phyloP scores from a whole-genome alignment of 2,888 invertebrate species.

The Microchrysa polita region DNA sequence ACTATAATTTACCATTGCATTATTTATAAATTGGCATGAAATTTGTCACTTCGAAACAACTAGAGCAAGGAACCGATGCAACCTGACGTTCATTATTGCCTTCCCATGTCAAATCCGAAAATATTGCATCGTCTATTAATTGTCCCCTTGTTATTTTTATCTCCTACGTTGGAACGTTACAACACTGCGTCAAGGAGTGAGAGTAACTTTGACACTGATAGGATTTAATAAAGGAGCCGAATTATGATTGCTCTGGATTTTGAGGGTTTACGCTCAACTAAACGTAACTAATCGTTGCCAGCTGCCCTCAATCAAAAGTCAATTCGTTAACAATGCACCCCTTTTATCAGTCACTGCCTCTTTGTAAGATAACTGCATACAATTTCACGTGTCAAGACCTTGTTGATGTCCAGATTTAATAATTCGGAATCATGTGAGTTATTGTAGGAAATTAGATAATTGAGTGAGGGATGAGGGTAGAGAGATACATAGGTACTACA shows the following conservation, averaged over 20 bases:
- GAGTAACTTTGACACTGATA: slow-evolving; percentile 16
- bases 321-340: slow-evolving; percentile 32
- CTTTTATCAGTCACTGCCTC: background rate
- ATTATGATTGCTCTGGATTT: slow-evolving; percentile 40
- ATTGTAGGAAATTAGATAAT: slow-evolving; percentile 24
- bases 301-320: slow-evolving; percentile 43
- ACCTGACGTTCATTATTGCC: slow-evolving; percentile 28
- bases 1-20: too few species aligned
- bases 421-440: slow-evolving; percentile 38
- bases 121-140: slow-evolving; percentile 6
- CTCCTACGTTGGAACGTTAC: background rate
- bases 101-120: slow-evolving; percentile 36
- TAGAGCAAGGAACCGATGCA: background rate
- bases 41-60: background rate
- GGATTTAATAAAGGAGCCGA: slow-evolving; percentile 36
- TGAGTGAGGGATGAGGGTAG: background rate
- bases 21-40: too few species aligned
- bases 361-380: slow-evolving; percentile 2
- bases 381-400: slow-evolving; percentile 17
- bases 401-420: slow-evolving; percentile 34
- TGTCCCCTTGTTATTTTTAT: background rate
- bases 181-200: background rate
- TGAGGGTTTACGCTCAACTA: slow-evolving; percentile 40
- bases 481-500: too few species aligned
- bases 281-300: slow-evolving; percentile 42